These are phyloP conservation scores for Cassiopea andromeda DNA, from an alignment of 30 jellyfish, hydroid and myxozoan genomes.

Conservation along the genomic window DNA sequence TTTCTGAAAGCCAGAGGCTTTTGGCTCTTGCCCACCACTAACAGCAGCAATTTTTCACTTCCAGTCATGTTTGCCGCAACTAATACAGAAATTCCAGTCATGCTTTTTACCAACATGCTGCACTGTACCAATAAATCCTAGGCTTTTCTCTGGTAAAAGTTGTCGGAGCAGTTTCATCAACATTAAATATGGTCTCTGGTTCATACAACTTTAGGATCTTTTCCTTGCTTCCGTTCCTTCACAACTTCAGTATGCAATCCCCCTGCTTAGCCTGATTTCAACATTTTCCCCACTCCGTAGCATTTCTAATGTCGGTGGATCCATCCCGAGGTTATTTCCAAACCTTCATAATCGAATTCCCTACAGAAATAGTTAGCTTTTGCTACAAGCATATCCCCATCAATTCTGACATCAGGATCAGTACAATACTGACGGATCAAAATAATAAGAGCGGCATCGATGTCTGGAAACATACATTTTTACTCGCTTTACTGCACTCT, in stretches of 20 bases:
- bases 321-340: slow-evolving; percentile 10
- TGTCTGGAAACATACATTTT: neutral
- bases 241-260: slow-evolving; percentile 11
- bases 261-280: slow-evolving; percentile 30
- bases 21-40: slow-evolving; percentile 23
- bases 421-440: neutral
- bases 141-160: neutral
- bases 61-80: slow-evolving; percentile 46
- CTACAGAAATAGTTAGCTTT: neutral
- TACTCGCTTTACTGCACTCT: neutral
- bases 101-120: slow-evolving; percentile 1
- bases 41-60: slow-evolving; percentile 38
- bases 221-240: slow-evolving; percentile 6
- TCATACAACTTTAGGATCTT: slow-evolving; percentile 17
- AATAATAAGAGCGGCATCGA: slow-evolving; percentile 2
- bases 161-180: slow-evolving; percentile 39
- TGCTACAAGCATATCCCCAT: slow-evolving; percentile 2
- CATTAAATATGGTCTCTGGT: slow-evolving; percentile 37
- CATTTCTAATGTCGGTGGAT: slow-evolving; percentile 16
- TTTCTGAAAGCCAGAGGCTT: slow-evolving; percentile 39
- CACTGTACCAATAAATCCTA: slow-evolving; percentile 11
- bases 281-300: neutral
- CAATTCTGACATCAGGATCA: neutral
- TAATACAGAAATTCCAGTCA: slow-evolving; percentile 17
- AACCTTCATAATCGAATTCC: neutral